A percentile compares a stretch with the other conserved stretches of the same genome.
Evolutionary conservation across 2,113 vertebrate species (phyloP).

Genomic region (Tichodroma muraria): DNA sequence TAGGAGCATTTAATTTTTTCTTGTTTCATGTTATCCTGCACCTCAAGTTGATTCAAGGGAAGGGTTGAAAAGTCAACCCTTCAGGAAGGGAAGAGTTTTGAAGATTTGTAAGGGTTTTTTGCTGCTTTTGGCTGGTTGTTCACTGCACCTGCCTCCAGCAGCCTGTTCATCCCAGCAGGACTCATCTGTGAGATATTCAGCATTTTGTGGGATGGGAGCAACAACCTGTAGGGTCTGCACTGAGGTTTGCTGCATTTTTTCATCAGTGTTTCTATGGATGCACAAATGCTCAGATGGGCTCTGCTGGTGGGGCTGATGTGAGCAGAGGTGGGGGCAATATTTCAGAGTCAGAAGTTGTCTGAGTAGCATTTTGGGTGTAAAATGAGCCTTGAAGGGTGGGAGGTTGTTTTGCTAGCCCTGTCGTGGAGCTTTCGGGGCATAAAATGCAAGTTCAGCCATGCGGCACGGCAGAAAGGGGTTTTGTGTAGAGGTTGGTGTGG

Average conservation of each 20-base stretch:
- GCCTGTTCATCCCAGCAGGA: background rate
- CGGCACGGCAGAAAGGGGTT: background rate
- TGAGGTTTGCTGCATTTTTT: background rate
- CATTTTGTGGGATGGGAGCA: background rate
- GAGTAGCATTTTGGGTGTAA: background rate
- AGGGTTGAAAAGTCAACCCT: background rate
- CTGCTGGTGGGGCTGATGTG: background rate
- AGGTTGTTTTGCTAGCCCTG: background rate
- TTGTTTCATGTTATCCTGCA: background rate
- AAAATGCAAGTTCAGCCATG: background rate
- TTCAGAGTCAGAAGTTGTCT: background rate
- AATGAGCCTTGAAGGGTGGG: background rate
- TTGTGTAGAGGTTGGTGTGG: background rate
- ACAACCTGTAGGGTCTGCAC: background rate
- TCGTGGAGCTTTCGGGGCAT: background rate
- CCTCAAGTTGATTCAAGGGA: too few relatives aligned
- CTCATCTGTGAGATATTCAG: background rate
- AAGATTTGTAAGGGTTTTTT: background rate
- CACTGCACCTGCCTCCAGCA: background rate
- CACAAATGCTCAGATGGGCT: background rate
- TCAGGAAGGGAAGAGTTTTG: background rate
- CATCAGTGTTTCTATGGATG: fast-evolving
- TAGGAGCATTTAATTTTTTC: background rate
- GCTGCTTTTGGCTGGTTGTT: background rate
- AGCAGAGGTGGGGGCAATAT: background rate